Conservation (phyloP, 1,140 invertebrate genomes). For the Meloidogyne exigua region DNA sequence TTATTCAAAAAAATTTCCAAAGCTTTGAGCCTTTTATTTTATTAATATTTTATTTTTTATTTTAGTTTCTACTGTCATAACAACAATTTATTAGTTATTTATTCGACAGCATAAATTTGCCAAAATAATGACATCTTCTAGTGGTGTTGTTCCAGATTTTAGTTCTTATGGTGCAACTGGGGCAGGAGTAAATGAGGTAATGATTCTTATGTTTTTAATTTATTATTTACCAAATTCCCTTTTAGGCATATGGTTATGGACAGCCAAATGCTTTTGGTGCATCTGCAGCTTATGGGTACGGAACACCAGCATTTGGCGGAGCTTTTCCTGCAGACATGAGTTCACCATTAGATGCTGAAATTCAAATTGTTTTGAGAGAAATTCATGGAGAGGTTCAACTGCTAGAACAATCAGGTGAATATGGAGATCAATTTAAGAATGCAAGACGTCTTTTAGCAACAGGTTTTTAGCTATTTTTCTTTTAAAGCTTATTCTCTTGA, state of each 20-base stretch:
- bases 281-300: background rate
- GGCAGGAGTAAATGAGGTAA: background rate
- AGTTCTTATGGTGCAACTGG: background rate
- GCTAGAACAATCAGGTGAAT: conserved; percentile 41
- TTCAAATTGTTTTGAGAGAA: conserved; percentile 43
- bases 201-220: background rate
- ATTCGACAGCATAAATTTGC: background rate
- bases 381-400: conserved; percentile 40
- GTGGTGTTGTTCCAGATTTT: background rate
- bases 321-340: conserved; percentile 9
- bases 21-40: background rate
- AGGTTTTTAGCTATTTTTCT: no score
- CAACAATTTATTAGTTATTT: background rate
- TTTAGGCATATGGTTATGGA: conserved; percentile 2
- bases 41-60: background rate
- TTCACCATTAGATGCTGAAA: conserved; percentile 46
- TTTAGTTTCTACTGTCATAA: background rate
- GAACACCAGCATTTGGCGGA: background rate
- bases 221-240: background rate
- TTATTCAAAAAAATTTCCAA: conserved; percentile 4
- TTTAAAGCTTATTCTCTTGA: no score
- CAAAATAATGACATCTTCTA: background rate
- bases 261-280: background rate
- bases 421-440: conserved; percentile 51
- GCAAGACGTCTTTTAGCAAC: conserved; percentile 43